Evolutionary conservation across 1,140 invertebrate genomes (phyloP), one percentile per base, ranked within the genome.

Genomic region (Whitmania pigra): DNA sequence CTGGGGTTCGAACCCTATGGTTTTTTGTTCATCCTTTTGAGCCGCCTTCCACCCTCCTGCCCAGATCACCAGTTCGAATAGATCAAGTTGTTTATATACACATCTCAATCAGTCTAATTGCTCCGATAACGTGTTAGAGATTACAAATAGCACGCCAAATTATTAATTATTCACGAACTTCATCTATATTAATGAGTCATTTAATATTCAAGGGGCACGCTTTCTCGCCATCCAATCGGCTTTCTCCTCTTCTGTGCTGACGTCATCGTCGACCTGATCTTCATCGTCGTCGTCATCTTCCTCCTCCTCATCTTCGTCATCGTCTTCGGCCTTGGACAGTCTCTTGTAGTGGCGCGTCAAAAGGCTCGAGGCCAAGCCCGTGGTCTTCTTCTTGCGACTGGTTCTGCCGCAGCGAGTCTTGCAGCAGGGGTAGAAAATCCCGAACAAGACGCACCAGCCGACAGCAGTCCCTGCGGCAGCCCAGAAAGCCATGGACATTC

Each of bases 361-460:
- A 22, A 49, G n/a, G 53, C 43, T 53, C 31, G 40, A 36, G n/a
- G 67, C 67, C 67, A 68, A 18, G 18, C 49, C 69, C 69, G 40
- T 25, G 17, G 17, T 49, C n/a, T 27, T 70, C 53, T 53, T 70
- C 49, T 36, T 70, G 69, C 49, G 49, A 36, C 49, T 54, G 36
- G 22, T 18, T 20, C 69, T 36, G 40, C 25, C 15, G 11, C 49
- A 25, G 20, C 53, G 27, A 11, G 11, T 36, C 20, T 49, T 53
- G 43, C 69, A 70, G 49, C 69, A 70, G 15, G 31, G 31, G 69
- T 70, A 70, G 17, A 70, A 22, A 49, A 70, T n/a, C 2, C 36
- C 69, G 43, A 53, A 70, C 69, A 53, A 17, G n/a, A 70, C 4
- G 43, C 40, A 70, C 69, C 69, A 70, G 17, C n/a, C 29, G 18